Base-by-base conservation (phyloP, 2,888 invertebrate species). In the Epistrophe grossulariae region DNA sequence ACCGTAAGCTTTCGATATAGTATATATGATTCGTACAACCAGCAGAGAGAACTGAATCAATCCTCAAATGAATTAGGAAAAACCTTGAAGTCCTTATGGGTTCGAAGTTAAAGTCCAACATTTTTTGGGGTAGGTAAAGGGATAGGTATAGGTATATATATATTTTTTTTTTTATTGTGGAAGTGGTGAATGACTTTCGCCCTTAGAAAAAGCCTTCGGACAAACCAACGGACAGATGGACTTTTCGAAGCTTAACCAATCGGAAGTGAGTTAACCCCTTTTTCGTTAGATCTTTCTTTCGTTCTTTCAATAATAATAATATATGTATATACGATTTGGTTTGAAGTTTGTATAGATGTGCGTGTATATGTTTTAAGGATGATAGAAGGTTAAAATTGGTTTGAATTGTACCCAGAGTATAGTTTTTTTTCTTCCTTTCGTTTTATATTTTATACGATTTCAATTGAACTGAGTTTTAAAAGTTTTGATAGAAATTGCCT, bases 11-110 rank as follows among this genome's bases (percentile, higher is more conserved):
- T 68, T 66, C 8, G 28, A 43, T 70, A 48, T 28, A 62, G 24
- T 24, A 24, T 24, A 24, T 24, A 24, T 3, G 1, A 24, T 3
- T 24, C 24, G 24, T 24, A 24, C 24, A 24, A 24, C 2, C 24
- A 24, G 24, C 24, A 48, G 19, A 62, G 24, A 52, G 28, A 28
- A 66, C 9, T 62, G 60, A 70, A 74, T 70, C 70, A 70, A 74
- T 74, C 57, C 82, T 70, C 70, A 40, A 74, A 74, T 85, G 82
- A 79, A 66, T 82, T 71, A 55, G 84, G 48, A 50, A 64, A 70
- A 71, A 57, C 62, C 79, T 84, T 70, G 17, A 74, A 79, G 62
- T 64, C 55, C 35, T 43, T 28, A n/a, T 28, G 40, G 40, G 55
- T 52, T n/a, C 38, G 40, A 40, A 70, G 70, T 70, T 15, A 59